A percentile compares a stretch with the other conserved stretches of the same genome.
These are phyloP conservation scores for Diphyllodes magnificus DNA, from an alignment of 2,113 vertebrate genomes.

Conservation along the genomic window DNA sequence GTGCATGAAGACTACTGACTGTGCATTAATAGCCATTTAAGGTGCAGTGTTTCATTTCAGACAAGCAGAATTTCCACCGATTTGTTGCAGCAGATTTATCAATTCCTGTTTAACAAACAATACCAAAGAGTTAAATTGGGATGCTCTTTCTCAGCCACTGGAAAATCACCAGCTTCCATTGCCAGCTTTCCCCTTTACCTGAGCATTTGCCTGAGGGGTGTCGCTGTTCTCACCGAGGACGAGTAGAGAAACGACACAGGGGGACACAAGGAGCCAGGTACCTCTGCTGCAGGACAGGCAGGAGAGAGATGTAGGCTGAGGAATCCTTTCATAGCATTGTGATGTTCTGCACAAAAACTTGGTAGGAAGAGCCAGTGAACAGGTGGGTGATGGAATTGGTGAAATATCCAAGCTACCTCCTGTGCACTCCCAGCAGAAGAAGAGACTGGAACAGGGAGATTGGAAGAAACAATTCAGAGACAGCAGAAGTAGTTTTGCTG, in stretches of 20 bases:
- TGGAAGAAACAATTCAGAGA: background rate
- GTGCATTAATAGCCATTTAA: background rate
- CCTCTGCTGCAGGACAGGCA: background rate
- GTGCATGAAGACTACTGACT: background rate
- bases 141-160: background rate
- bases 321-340: background rate
- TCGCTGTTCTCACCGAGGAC: too few species aligned
- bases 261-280: background rate
- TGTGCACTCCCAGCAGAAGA: background rate
- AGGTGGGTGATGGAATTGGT: background rate
- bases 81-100: background rate
- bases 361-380: background rate
- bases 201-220: background rate
- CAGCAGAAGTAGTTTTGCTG: background rate
- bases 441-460: background rate
- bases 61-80: background rate
- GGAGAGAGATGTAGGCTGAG: background rate
- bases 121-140: background rate
- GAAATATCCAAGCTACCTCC: background rate
- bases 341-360: background rate
- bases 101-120: background rate
- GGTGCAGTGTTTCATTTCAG: conserved; percentile 52
- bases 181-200: background rate
- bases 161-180: background rate
- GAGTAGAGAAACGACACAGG: too few species aligned